Evolutionary conservation across 2,797 vertebrate genomes (phyloP).

Genomic region (Crenichthys baileyi): DNA sequence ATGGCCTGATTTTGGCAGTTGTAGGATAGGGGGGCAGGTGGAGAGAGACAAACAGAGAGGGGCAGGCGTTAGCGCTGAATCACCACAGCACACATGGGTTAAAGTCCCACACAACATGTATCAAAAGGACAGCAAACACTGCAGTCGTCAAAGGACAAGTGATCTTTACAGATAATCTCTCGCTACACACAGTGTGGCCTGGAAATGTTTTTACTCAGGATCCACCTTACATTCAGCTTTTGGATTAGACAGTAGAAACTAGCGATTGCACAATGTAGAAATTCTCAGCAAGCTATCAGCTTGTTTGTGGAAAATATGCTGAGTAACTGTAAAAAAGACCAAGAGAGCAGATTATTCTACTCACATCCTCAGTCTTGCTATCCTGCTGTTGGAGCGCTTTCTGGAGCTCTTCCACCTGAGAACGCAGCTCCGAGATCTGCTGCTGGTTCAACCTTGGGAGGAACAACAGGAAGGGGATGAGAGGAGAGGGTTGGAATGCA

Average conservation of each 20-base stretch:
- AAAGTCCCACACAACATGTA: constrained; percentile 59
- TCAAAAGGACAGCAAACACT: constrained; percentile 34
- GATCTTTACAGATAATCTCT: background rate
- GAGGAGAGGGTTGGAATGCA: background rate
- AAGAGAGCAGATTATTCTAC: constrained; percentile 53
- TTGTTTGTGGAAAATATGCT: constrained; percentile 3
- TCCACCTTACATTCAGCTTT: background rate
- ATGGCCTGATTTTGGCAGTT: constrained; percentile 81
- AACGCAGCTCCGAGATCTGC: constrained; percentile 85
- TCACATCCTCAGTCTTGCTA: constrained; percentile 88
- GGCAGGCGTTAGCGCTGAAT: constrained; percentile 74
- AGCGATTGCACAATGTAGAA: constrained; percentile 5
- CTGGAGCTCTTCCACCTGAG: constrained; percentile 89
- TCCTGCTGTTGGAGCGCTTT: constrained; percentile 87
- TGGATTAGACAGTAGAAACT: background rate
- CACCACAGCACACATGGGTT: constrained; percentile 79
- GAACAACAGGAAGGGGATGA: background rate
- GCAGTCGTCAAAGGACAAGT: constrained; percentile 6
- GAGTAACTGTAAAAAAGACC: background rate
- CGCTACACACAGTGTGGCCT: constrained; percentile 5
- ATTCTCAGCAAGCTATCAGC: background rate
- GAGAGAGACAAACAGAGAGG: constrained; percentile 71
- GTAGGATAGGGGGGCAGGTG: constrained; percentile 38
- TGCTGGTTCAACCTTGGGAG: constrained; percentile 84
- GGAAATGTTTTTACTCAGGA: constrained; percentile 2